Percentiles rank a stretch among this genome's conserved stretches.
These are phyloP conservation scores for Idaea dimidiata DNA, from an alignment of 2,888 invertebrate species.

Conservation along the genomic window DNA sequence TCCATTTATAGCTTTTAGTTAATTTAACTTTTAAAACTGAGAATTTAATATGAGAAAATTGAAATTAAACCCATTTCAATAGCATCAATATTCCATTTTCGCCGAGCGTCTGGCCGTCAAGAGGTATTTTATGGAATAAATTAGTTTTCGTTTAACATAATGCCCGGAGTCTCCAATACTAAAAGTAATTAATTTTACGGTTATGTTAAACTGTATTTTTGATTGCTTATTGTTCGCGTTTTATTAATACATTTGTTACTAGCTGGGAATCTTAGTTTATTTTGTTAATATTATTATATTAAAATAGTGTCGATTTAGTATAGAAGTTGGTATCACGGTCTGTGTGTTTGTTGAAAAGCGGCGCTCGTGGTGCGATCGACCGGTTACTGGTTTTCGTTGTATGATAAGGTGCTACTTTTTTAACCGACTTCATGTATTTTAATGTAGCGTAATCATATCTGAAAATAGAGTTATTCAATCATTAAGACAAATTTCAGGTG, in stretches of 20 bases:
- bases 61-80: slow-evolving; percentile 54
- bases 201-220: slow-evolving; percentile 12
- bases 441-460: too few species aligned
- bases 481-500: too few species aligned
- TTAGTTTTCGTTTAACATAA: slow-evolving; percentile 66
- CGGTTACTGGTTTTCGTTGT: too few species aligned
- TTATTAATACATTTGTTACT: background rate
- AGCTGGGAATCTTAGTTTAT: too few species aligned
- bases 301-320: too few species aligned
- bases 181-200: slow-evolving; percentile 21
- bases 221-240: background rate
- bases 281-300: too few species aligned
- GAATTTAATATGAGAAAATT: slow-evolving; percentile 45
- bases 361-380: too few species aligned
- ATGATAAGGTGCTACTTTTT: too few species aligned
- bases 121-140: slow-evolving; percentile 75
- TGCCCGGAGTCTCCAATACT: slow-evolving; percentile 31
- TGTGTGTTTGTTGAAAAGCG: too few species aligned
- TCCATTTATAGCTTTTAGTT: background rate
- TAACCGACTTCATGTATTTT: too few species aligned
- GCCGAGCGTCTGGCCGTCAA: slow-evolving; percentile 58
- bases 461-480: too few species aligned
- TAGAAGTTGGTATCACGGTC: too few species aligned
- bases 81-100: slow-evolving; percentile 70
- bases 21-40: slow-evolving; percentile 31